These are phyloP conservation scores for Ctenicera cuprea DNA, from an alignment of 2,888 invertebrate species.

Conservation along the genomic window DNA sequence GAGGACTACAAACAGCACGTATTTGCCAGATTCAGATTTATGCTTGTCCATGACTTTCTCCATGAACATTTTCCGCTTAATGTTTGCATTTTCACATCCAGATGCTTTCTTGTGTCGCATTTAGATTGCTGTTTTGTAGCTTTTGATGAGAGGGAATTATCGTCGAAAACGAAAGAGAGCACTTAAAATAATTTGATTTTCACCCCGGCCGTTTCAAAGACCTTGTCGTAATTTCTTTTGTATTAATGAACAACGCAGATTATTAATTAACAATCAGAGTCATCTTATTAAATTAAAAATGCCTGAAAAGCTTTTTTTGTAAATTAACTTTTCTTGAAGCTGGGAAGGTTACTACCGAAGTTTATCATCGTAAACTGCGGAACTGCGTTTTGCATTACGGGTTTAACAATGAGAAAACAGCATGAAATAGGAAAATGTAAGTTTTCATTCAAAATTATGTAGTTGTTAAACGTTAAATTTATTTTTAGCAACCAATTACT, in stretches of 20 bases:
- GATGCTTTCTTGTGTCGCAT: not conserved
- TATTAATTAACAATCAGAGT: no score
- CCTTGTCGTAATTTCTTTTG: conserved; percentile 4
- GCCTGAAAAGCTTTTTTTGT: not conserved
- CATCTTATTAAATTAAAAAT: no score
- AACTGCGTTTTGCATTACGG: not conserved
- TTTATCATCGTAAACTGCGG: conserved; percentile 5
- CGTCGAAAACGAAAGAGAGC: conserved; percentile 2
- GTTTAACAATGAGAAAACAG: no score
- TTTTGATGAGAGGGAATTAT: not conserved
- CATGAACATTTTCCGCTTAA: not conserved
- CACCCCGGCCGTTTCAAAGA: not conserved
- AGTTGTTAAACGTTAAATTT: no score
- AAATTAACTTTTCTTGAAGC: not conserved
- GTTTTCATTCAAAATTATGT: no score
- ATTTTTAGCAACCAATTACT: no score
- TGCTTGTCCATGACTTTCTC: not conserved
- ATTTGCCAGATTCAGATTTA: conserved; percentile 5
- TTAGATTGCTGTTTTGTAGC: not conserved
- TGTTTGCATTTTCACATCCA: not conserved
- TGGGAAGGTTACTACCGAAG: not conserved
- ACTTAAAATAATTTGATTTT: conserved; percentile 24
- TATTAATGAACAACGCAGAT: not conserved
- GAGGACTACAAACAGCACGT: not conserved
- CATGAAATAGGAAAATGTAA: no score